Evolutionary conservation across 2,113 vertebrate species (phyloP).

Genomic region (Platycercus adscitus): DNA sequence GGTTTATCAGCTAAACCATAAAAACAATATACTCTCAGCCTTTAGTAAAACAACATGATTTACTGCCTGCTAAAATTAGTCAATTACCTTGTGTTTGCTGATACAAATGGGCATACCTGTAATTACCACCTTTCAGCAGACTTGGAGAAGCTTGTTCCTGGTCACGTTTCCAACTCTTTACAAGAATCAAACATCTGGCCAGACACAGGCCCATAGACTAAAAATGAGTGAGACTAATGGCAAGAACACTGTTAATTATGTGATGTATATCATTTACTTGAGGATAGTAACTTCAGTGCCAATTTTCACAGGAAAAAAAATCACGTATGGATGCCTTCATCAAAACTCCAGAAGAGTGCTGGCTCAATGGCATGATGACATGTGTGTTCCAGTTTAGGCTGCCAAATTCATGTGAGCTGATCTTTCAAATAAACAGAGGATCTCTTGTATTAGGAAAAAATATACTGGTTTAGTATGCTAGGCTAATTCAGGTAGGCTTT

Average conservation of each 20-base stretch:
- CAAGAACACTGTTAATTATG: background rate
- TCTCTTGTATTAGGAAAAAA: background rate
- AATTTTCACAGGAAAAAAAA: background rate
- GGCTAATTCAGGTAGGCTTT: background rate
- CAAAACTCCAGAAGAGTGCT: background rate
- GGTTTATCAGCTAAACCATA: background rate
- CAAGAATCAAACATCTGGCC: background rate
- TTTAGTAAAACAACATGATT: background rate
- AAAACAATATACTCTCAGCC: background rate
- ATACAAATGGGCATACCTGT: background rate
- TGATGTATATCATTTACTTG: background rate
- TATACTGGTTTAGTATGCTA: background rate
- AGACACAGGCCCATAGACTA: background rate
- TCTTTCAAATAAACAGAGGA: background rate
- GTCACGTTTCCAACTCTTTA: background rate
- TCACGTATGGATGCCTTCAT: background rate
- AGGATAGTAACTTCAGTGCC: background rate
- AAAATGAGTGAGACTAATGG: background rate
- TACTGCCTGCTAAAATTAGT: background rate
- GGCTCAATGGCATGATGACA: background rate
- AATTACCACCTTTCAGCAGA: background rate
- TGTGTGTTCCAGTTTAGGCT: background rate
- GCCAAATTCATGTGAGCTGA: background rate
- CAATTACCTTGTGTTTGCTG: background rate
- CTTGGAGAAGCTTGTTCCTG: background rate